Evolutionary conservation across 2,797 vertebrate species (phyloP).

Genomic region (Protonibea diacanthus): DNA sequence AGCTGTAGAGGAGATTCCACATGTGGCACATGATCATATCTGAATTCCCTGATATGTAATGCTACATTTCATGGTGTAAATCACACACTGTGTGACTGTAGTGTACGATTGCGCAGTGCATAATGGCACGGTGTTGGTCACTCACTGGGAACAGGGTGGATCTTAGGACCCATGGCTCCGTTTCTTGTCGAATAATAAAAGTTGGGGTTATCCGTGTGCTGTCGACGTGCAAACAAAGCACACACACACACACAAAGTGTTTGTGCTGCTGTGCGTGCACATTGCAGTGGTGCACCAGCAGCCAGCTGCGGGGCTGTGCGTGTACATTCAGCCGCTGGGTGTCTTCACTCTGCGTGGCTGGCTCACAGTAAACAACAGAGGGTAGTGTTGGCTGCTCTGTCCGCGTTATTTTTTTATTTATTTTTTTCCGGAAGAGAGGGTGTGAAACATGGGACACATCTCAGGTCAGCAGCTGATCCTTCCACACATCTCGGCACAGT

Average conservation of each 20-base stretch:
- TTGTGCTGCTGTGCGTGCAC: slow-evolving; percentile 10
- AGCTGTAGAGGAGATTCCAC: not conserved
- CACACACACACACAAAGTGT: slow-evolving; percentile 32
- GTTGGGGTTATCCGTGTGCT: slow-evolving; percentile 59
- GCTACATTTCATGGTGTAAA: no score
- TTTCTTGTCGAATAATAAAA: slow-evolving; percentile 69
- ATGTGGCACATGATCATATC: no score
- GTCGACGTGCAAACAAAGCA: slow-evolving; percentile 41
- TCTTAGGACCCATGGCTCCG: slow-evolving; percentile 74
- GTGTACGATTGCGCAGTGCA: fast-evolving
- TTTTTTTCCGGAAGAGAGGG: slow-evolving; percentile 73
- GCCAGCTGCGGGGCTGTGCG: slow-evolving; percentile 37
- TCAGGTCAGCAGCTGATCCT: slow-evolving; percentile 59
- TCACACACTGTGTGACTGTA: fast-evolving
- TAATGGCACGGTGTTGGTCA: not conserved
- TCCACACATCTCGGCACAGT: slow-evolving; percentile 16
- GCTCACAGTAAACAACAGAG: not conserved
- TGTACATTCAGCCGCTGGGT: slow-evolving; percentile 41
- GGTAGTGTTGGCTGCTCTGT: slow-evolving; percentile 26
- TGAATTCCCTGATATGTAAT: no score
- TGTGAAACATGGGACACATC: slow-evolving; percentile 72
- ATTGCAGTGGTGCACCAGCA: slow-evolving; percentile 40
- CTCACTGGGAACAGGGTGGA: slow-evolving; percentile 56
- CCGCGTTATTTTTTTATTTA: slow-evolving; percentile 6
- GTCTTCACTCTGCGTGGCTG: slow-evolving; percentile 26